Conservation (phyloP, 2,888 invertebrate species). For the Sinopyrophorus schimmeli region DNA sequence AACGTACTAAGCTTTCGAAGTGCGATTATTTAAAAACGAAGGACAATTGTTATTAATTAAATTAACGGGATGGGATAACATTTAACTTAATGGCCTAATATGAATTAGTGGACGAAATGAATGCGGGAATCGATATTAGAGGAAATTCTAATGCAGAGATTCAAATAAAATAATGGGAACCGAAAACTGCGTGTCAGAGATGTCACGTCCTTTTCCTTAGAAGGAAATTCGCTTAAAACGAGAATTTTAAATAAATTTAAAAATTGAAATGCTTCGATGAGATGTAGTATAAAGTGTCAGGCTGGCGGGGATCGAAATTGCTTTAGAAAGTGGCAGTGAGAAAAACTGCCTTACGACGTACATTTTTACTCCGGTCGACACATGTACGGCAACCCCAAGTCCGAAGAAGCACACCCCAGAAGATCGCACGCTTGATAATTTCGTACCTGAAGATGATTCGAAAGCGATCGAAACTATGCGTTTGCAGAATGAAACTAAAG, state of each 20-base stretch:
- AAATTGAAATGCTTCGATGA: constrained; percentile 13
- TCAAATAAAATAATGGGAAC: constrained; percentile 8
- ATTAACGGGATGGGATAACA: constrained; percentile 8
- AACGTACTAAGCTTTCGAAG: too few relatives aligned
- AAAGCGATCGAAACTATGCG: constrained; percentile 40
- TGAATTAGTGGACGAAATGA: not conserved
- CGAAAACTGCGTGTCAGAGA: constrained; percentile 6
- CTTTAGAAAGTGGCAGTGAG: constrained; percentile 43
- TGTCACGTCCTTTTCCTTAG: constrained; percentile 7
- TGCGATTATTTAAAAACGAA: too few relatives aligned
- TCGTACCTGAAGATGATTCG: constrained; percentile 36
- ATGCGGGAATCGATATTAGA: constrained; percentile 6
- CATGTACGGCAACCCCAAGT: constrained; percentile 63
- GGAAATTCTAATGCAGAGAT: not conserved
- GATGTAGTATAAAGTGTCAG: constrained; percentile 35
- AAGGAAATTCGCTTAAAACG: constrained; percentile 3
- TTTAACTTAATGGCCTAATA: too few relatives aligned
- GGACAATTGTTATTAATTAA: too few relatives aligned
- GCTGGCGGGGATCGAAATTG: constrained; percentile 50
- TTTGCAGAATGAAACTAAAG: constrained; percentile 13
- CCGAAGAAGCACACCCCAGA: constrained; percentile 53
- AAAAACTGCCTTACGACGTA: constrained; percentile 57
- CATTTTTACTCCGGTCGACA: constrained; percentile 61
- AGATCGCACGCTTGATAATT: constrained; percentile 24
- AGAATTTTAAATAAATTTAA: constrained; percentile 9